A percentile compares a stretch with the other conserved stretches of the same genome.
Conservation (phyloP, 2,113 vertebrate genomes). For the Psittacara wagleri region DNA sequence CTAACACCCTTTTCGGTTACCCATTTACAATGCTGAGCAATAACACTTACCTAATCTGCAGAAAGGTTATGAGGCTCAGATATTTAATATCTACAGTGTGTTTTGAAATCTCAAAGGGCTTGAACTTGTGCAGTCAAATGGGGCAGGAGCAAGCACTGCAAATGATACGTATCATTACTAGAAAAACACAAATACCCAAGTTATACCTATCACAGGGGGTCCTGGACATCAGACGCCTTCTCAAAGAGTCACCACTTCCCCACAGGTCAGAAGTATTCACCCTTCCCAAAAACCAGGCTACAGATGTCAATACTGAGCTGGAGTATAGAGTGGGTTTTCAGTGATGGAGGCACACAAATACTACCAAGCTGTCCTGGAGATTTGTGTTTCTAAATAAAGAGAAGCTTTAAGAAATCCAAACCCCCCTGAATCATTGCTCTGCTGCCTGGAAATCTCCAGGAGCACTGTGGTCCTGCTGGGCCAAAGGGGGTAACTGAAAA, state of each 20-base stretch:
- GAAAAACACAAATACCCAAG: conserved; percentile 2
- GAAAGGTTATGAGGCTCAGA: conserved; percentile 17
- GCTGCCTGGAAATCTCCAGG: background rate
- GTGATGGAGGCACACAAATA: background rate
- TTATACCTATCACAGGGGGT: background rate
- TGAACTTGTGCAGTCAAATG: background rate
- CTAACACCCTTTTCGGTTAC: background rate
- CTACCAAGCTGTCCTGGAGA: background rate
- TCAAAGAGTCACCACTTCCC: background rate
- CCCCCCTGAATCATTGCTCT: background rate
- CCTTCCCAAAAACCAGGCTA: background rate
- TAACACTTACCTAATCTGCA: conserved; percentile 19
- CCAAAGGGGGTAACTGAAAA: background rate
- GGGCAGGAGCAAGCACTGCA: conserved; percentile 2
- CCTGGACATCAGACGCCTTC: background rate
- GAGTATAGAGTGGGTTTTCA: background rate
- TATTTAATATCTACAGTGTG: conserved; percentile 31
- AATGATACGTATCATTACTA: background rate
- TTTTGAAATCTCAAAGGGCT: conserved; percentile 43
- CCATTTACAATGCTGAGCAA: background rate
- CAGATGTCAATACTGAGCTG: background rate
- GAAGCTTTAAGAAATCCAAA: background rate
- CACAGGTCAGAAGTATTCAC: background rate
- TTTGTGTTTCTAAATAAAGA: background rate
- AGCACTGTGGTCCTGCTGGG: background rate